phyloP scores from a whole-genome alignment of 1,140 invertebrate species.

The Neodiprion pinetum region DNA sequence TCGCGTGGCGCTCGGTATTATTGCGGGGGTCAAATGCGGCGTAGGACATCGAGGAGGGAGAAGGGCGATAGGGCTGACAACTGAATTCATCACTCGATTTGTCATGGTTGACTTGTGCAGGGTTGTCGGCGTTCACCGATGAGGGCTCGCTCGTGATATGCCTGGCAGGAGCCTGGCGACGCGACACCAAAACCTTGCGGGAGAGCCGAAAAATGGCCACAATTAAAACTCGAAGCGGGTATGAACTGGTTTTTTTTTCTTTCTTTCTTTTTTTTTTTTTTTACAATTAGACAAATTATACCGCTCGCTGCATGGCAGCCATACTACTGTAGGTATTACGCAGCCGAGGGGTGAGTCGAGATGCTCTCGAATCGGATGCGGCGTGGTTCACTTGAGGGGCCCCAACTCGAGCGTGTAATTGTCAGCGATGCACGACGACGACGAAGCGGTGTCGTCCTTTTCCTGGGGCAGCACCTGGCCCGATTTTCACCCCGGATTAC shows the following conservation, averaged over 20 bases:
- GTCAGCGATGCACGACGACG: not conserved
- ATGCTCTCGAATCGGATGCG: not conserved
- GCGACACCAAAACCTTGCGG: too few relatives aligned
- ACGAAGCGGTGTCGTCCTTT: not conserved
- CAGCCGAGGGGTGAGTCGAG: not conserved
- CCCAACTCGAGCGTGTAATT: constrained; percentile 1
- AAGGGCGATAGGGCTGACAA: not conserved
- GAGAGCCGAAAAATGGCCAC: not conserved
- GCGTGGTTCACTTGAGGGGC: not conserved
- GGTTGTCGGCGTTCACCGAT: not conserved
- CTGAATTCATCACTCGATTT: constrained; percentile 5
- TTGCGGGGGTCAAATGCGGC: not conserved
- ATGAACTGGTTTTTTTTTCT: not conserved
- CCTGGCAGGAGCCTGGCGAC: too few relatives aligned
- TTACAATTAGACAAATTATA: not conserved
- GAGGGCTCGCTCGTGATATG: not conserved
- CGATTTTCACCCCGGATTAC: not conserved
- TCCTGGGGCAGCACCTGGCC: not conserved
- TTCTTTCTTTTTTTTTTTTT: too few relatives aligned
- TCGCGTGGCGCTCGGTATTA: not conserved
- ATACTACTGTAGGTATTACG: too few relatives aligned
- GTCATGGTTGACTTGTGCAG: not conserved
- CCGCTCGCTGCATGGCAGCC: not conserved
- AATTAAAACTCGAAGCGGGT: not conserved
- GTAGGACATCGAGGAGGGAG: not conserved